Evolutionary conservation across 2,888 invertebrate genomes (phyloP).

Genomic region (Ptilodon capucinus): DNA sequence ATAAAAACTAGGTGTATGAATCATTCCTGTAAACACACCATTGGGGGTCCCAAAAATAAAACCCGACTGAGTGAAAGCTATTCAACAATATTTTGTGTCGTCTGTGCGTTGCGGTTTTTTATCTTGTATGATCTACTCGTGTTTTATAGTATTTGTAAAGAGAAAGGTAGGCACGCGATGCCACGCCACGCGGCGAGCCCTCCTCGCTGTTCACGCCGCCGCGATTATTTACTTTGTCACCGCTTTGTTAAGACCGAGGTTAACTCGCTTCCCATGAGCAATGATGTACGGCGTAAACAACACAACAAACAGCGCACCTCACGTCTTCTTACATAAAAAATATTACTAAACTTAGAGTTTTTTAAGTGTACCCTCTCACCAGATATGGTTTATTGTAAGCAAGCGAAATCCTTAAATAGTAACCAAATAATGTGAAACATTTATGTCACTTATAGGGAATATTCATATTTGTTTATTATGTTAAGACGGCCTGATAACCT

Average conservation of each 20-base stretch:
- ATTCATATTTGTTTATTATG: too few relatives aligned
- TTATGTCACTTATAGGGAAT: too few relatives aligned
- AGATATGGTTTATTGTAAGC: not conserved
- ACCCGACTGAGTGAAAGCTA: too few relatives aligned
- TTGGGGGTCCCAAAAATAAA: not conserved
- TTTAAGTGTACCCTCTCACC: not conserved
- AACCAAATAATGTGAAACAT: too few relatives aligned
- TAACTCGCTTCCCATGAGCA: conserved; percentile 15
- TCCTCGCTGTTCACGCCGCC: not conserved
- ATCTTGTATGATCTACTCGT: not conserved
- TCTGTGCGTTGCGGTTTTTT: not conserved
- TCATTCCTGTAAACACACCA: too few relatives aligned
- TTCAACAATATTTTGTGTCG: not conserved
- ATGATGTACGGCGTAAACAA: conserved; percentile 13
- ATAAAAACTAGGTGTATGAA: too few relatives aligned
- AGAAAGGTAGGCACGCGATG: not conserved
- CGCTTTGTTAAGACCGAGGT: conserved; percentile 19
- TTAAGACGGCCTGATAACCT: too few relatives aligned
- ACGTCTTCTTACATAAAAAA: conserved; percentile 10
- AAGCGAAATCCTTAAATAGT: not conserved
- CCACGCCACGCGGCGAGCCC: not conserved
- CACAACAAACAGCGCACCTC: conserved; percentile 6
- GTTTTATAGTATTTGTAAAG: not conserved
- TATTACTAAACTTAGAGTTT: conserved; percentile 5
- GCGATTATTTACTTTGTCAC: conserved; percentile 22